Percentiles rank a stretch among this genome's conserved stretches.
These are phyloP conservation scores for Branchipolynoe longqiensis DNA, from an alignment of 2,888 invertebrate genomes.

Conservation along the genomic window DNA sequence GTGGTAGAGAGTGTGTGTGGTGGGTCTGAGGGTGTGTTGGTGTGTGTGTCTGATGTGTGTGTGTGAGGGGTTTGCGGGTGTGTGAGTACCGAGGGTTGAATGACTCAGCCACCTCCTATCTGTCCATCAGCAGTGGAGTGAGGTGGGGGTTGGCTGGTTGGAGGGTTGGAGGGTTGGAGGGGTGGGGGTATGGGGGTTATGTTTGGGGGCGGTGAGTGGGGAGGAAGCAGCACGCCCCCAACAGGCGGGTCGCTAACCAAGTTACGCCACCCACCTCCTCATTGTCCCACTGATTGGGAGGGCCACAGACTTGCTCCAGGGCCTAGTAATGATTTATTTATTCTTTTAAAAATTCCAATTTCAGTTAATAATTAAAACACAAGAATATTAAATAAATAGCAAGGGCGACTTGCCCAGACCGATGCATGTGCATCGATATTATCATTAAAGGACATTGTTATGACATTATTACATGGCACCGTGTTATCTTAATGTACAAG, in stretches of 20 bases:
- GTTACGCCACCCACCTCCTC: conserved; percentile 23
- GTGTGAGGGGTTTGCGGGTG: background rate
- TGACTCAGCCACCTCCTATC: conserved; percentile 46
- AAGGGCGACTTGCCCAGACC: too few species aligned
- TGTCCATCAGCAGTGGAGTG: conserved; percentile 34
- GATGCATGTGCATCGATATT: too few species aligned
- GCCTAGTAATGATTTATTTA: too few species aligned
- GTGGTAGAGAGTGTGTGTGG: background rate
- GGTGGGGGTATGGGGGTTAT: too few species aligned
- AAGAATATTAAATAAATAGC: too few species aligned
- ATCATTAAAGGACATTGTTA: too few species aligned
- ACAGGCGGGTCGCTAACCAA: conserved; percentile 5
- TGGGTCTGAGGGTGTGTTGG: background rate
- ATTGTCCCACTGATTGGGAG: conserved; percentile 37
- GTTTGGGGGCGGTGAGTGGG: background rate
- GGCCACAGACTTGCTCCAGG: background rate
- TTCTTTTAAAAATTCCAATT: too few species aligned
- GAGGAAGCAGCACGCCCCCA: background rate
- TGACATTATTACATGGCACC: too few species aligned
- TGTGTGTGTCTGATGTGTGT: background rate
- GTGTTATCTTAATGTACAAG: too few species aligned
- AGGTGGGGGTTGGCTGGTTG: too few species aligned
- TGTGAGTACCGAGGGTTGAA: background rate
- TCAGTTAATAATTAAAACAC: too few species aligned
- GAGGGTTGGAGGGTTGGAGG: too few species aligned